Conservation (phyloP, 2,888 invertebrate species). For the Periphyllus acericola region DNA sequence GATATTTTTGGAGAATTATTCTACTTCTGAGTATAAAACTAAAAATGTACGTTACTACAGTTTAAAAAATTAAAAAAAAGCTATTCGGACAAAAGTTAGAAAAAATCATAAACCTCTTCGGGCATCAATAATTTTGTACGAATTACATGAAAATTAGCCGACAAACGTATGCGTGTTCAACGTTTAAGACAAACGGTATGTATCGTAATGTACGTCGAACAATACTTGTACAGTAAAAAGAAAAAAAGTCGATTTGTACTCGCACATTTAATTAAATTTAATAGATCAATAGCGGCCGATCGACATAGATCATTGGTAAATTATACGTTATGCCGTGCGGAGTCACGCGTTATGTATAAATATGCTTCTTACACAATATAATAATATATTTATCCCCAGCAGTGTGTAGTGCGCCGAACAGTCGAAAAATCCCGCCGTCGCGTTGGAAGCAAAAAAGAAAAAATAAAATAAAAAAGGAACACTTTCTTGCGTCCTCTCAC, state of each 20-base stretch:
- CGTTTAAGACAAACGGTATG: no score
- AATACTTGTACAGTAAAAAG: no score
- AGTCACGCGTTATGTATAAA: not conserved
- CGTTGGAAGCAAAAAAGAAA: not conserved
- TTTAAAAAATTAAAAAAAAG: no score
- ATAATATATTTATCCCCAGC: conserved; percentile 5
- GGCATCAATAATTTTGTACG: no score
- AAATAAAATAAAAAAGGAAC: conserved; percentile 27
- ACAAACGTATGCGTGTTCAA: no score
- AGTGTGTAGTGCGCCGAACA: conserved; percentile 23
- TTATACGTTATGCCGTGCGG: not conserved
- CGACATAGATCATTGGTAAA: not conserved
- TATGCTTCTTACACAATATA: conserved; percentile 21
- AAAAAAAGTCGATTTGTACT: not conserved
- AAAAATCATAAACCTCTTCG: no score
- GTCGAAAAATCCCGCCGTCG: conserved; percentile 16
- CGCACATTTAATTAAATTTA: not conserved
- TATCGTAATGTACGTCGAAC: no score
- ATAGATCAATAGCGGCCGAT: conserved; percentile 31
- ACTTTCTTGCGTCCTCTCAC: conserved; percentile 60
- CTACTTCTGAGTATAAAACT: no score
- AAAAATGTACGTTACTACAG: no score
- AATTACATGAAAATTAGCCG: no score
- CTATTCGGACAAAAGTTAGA: no score
- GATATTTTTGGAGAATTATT: no score